Evolutionary conservation across 2,797 vertebrate species (phyloP), one percentile per base, ranked within the genome.

Genomic region (Pangasius macronema): DNA sequence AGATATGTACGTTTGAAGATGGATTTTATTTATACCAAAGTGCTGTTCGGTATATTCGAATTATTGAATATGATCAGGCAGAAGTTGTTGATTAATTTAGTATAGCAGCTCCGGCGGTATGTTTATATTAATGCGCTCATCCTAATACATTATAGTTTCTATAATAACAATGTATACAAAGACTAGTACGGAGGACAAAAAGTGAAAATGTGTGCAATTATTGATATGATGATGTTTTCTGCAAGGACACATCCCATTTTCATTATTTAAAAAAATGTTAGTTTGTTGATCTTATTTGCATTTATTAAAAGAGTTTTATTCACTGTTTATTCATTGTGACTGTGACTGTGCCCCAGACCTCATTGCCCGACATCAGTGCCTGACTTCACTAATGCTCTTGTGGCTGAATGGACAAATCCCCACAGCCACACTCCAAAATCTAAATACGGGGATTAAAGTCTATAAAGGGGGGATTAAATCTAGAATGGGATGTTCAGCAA

Each of bases 341-440:
- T 30, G 57, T 7, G 20, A 20, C 51, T 14, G 51, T 14, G 51
- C 51, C 57, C 57, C 68, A 72, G 68, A 20, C 68, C 68, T 42
- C 67, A n/a, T 49, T 46, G 6, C 9, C 36, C 36, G 11, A 30
- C n/a, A 36, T 36, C 33, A 36, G 30, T 36, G 30, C 72, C 72
- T 75, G 22, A 49, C 3, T 11, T 76, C 73, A 30, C 53, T 57
- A 57, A 79, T 57, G 30, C 30, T 36, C 3, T 57, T 59, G 20
- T 24, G 53, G 20, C 76, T 59, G 76, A 80, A 80, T 79, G 30
- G 24, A 18, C 73, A 79, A 55, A 79, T 80, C 30, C 18, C 20
- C 3, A 22, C 18, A 79, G 20, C 18, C 9, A 22, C 0, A 9
- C 53, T 22, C 30, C 76, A 36, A 24, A 57, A 20, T 13, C 18